Base-by-base conservation (phyloP, 2,797 vertebrate species). In the Alcedo atthis region DNA sequence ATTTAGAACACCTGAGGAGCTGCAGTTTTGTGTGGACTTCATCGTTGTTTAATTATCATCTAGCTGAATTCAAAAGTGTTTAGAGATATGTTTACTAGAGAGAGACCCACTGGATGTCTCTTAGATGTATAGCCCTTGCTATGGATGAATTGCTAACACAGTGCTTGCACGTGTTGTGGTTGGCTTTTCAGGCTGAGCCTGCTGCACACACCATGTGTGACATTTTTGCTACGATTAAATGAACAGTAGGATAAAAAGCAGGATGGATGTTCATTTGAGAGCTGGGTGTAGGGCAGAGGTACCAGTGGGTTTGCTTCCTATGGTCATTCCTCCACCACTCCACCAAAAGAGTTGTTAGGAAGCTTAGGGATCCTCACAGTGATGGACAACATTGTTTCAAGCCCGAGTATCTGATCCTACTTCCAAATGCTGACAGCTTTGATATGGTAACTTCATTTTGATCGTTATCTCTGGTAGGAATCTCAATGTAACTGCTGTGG, bases 291-390 rank as follows among this genome's bases (percentile, higher is more conserved):
- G 24, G 21, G 48, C 9, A 28, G 24, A 48, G 37, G 26, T 73
- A 7, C 3, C 1, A 0, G 9, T 15, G 58, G n/a, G 22, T 5
- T 7, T 5, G 14, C 30, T 61, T 49, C 62, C 15, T 1, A 1
- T 19, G 70, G 9, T 5, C 3, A 4, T 8, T 85, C 6, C 12
- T 59, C 8, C 32, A 25, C 7, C 3, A 1, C 14, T 54, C 20
- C 46, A 17, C 15, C 35, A 16, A 3, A 35, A 70, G 15, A 70
- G 19, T 18, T 70, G 35, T 18, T 25, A 6, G 0, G 3, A 18
- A 30, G 32, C 19, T 22, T 40, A 12, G 51, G 9, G 33, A 20
- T 22, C 28, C 12, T 49, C 42, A 2, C 2, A 4, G 24, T 8
- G 48, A 57, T 22, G 0, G 1, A 15, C 26, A 63, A 22, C 58